Evolutionary conservation across 2,113 vertebrate species (phyloP), one percentile per base, ranked within the genome.

Genomic region (Heliornis fulica): DNA sequence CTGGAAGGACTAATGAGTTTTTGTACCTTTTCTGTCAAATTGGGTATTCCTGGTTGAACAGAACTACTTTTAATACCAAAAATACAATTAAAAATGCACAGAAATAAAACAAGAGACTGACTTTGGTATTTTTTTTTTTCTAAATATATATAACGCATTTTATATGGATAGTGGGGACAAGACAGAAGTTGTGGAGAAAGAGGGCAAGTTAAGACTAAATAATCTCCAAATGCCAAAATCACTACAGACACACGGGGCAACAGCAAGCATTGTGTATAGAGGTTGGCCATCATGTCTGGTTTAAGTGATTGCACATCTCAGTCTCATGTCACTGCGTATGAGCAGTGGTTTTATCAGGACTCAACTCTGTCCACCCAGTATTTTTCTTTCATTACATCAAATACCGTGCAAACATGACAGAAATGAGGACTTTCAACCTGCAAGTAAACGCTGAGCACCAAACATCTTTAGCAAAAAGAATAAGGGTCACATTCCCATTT

Each of bases 1-100:
- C 43, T 87, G 28, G 85, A 93, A 95, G 51, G 31, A 96, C 93
- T 96, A 90, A 96, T 93, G 69, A 94, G 17, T 68, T 96, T 89
- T 41, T 64, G 26, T 63, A 92, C 41, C 21, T 97, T 96, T 93
- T 91, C 61, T 65, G 53, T 31, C 70, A 93, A 88, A 25, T 15
- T 82, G 34, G 34, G 22, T 85, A 46, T 90, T 94, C 10, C 68
- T 95, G 17, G 32, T 78, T 87, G 45, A 89, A 86, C 8, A 46
- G n/a, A 69, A 87, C 23, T 68, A 91, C 26, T 90, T 96, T 96
- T 87, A n/a, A 86, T 74, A 45, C 8, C 68, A 86, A 82, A 13
- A 75, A 56, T 11, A 71, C 31, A 60, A 97, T 81, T 94, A 85
- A 50, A 96, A 87, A 43, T 65, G 64, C 7, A 65, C 2, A 74